Evolutionary conservation across 1,140 invertebrate species (phyloP).

Genomic region (Drosophila erecta): DNA sequence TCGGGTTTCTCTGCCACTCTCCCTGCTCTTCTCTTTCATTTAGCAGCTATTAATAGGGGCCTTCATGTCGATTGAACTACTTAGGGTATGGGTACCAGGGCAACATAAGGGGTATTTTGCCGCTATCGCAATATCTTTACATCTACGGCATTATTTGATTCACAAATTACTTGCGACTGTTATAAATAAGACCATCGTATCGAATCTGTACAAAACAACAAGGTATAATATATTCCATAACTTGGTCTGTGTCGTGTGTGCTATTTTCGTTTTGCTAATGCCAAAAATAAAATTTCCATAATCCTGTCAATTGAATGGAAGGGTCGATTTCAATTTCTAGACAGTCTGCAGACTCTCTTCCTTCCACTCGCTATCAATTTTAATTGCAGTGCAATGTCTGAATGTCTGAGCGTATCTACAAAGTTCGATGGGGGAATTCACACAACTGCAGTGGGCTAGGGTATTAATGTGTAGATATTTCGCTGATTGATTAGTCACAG

Average conservation of each 20-base stretch:
- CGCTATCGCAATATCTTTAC: too few relatives aligned
- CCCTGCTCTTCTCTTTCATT: slow-evolving; percentile 6
- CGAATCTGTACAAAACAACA: neutral
- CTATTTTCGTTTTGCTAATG: slow-evolving; percentile 34
- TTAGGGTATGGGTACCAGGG: neutral
- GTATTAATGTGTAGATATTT: slow-evolving; percentile 14
- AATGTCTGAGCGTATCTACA: slow-evolving; percentile 14
- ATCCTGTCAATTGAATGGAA: slow-evolving; percentile 63
- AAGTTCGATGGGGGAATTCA: slow-evolving; percentile 12
- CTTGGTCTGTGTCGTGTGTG: neutral
- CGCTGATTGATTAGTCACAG: slow-evolving; percentile 62
- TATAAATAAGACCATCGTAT: too few relatives aligned
- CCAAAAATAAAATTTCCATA: slow-evolving; percentile 47
- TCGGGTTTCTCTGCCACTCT: slow-evolving; percentile 11
- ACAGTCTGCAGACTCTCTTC: slow-evolving; percentile 19
- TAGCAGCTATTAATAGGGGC: slow-evolving; percentile 29
- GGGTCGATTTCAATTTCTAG: slow-evolving; percentile 36
- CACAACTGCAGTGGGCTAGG: slow-evolving; percentile 11
- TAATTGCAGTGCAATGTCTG: slow-evolving; percentile 37
- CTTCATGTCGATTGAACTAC: slow-evolving; percentile 11
- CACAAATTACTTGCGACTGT: too few relatives aligned
- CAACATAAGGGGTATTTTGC: neutral
- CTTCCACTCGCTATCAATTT: slow-evolving; percentile 25
- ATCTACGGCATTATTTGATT: too few relatives aligned
- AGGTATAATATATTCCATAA: slow-evolving; percentile 4